Evolutionary conservation across 2,113 vertebrate genomes (phyloP).

Genomic region (human): DNA sequence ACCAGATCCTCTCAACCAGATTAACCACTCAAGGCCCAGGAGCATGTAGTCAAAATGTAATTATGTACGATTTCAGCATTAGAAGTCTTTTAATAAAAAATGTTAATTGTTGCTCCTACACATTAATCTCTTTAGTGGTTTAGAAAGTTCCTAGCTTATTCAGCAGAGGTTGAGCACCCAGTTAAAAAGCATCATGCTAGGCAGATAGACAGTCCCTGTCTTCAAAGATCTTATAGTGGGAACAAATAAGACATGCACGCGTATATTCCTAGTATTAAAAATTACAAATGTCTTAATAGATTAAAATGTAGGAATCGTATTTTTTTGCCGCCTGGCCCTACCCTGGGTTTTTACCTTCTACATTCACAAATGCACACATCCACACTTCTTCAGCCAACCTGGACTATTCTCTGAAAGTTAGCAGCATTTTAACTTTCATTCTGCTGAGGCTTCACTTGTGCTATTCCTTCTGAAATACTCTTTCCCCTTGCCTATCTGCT

Average conservation of each 20-base stretch:
- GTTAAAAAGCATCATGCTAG: background rate
- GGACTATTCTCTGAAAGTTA: background rate
- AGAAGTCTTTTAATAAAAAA: conserved; percentile 12
- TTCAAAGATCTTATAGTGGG: background rate
- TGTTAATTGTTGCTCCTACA: background rate
- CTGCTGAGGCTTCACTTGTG: background rate
- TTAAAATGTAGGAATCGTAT: background rate
- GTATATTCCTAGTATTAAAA: background rate
- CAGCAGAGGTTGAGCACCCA: background rate
- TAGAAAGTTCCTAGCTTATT: background rate
- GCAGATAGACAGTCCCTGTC: background rate
- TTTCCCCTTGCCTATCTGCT: background rate
- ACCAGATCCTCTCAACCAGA: background rate
- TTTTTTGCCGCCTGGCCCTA: background rate
- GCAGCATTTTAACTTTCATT: background rate
- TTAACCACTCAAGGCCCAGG: background rate
- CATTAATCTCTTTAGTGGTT: background rate
- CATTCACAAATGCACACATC: background rate
- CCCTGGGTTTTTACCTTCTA: background rate
- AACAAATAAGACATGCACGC: background rate
- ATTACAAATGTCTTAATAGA: background rate
- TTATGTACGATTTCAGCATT: background rate
- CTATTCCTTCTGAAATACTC: background rate
- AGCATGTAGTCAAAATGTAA: conserved; percentile 2
- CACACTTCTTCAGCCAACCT: background rate